Evolutionary conservation across 2,113 vertebrate genomes (phyloP), one percentile per base, ranked within the genome.

Genomic region (Corvus hawaiiensis): DNA sequence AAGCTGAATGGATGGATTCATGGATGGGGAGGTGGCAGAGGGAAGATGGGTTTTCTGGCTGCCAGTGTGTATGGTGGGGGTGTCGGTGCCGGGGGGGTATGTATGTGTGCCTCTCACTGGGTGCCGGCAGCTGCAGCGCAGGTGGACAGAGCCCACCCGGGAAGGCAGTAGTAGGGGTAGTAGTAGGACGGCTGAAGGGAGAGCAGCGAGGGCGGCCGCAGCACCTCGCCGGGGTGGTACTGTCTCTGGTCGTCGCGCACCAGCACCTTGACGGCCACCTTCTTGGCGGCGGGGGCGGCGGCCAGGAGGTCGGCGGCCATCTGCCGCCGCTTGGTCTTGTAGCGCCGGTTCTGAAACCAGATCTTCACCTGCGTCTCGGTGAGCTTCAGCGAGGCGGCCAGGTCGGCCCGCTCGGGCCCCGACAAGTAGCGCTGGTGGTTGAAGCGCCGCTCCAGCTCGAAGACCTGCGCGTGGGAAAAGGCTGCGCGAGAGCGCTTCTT

Each of bases 321-420:
- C 97, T 99, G 99, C 84, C 99, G 98, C 77, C 99, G 98, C 94
- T 99, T 99, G 95, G 99, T 99, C 97, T 99, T 99, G 97, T 99
- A 99, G 62, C 99, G 98, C n/a, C 99, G 99, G 98, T 99, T 99
- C 98, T 99, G 99, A 98, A 99, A 99, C 99, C 99, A 99, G 97
- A 99, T 99, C 97, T 99, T 99, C 96, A 99, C 99, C 97, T 99
- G 99, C 19, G 99, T 99, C 98, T 99, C 99, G 49, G 99, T 99
- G 92, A 99, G 99, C 94, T 99, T 99, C 80, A 99, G 98, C 9
- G 99, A 99, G 88, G 99, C 99, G 18, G 99, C 99, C 95, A 99
- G 98, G 96, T 99, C 99, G 8, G 99, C 99, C 41, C 99, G 98
- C 96, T 99, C 99, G 4, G 99, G 99, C 22, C 99, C 99, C 11